Conservation (phyloP, 53 echinoderm and acorn worm species). For the Arbacia lixula region DNA sequence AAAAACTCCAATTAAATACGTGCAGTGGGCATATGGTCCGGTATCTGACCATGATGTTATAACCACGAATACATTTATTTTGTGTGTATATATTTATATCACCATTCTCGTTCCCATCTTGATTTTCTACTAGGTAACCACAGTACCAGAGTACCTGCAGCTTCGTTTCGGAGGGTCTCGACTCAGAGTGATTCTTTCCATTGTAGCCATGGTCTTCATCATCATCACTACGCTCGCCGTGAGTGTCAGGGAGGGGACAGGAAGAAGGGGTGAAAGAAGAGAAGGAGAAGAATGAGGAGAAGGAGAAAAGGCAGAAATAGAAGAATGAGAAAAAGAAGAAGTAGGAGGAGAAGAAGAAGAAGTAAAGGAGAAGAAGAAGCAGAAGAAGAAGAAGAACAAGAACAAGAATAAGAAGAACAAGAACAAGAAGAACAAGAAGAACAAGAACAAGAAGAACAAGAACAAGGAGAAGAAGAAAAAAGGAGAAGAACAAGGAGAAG, state of each 20-base stretch:
- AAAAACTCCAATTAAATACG: no score
- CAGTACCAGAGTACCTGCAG: slow-evolving; percentile 83
- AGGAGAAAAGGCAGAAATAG: background rate
- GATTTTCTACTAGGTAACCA: slow-evolving; percentile 55
- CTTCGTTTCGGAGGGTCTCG: slow-evolving; percentile 81
- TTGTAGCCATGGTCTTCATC: slow-evolving; percentile 58
- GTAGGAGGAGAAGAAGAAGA: no score
- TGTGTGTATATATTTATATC: background rate
- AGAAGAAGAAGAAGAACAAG: no score
- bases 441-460: no score
- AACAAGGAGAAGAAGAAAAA: no score
- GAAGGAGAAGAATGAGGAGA: background rate
- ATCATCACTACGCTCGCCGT: slow-evolving; percentile 74
- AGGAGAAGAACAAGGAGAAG: no score
- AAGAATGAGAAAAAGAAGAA: background rate
- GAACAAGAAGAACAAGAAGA: no score
- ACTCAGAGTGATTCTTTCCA: slow-evolving; percentile 63
- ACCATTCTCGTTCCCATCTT: background rate
- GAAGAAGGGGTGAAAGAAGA: background rate
- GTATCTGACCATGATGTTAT: no score
- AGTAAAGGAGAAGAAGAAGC: no score
- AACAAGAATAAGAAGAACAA: no score
- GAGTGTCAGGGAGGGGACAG: slow-evolving; percentile 4
- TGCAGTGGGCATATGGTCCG: no score
- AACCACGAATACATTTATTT: background rate